These are phyloP conservation scores for Thaumatotibia leucotreta DNA, from an alignment of 1,140 invertebrate genomes.

Conservation along the genomic window DNA sequence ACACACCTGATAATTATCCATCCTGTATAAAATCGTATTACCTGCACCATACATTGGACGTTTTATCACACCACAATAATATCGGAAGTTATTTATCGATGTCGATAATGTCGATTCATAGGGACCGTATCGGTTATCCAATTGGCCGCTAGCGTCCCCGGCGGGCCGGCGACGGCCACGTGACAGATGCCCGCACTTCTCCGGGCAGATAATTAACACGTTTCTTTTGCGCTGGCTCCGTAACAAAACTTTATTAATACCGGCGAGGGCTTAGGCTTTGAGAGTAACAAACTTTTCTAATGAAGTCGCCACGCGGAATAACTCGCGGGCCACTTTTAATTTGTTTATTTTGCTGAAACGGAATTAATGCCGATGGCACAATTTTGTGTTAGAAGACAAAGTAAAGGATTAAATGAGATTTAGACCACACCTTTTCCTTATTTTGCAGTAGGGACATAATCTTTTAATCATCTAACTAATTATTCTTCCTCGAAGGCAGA, in stretches of 20 bases:
- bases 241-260: conserved; percentile 75
- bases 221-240: conserved; percentile 56
- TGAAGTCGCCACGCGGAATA: conserved; percentile 68
- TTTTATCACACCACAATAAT: not conserved
- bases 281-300: conserved; percentile 72
- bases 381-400: not conserved
- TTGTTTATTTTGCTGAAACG: conserved; percentile 59
- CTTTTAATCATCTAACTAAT: too few species aligned
- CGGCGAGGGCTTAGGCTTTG: conserved; percentile 64
- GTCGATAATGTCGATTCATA: conserved; percentile 8
- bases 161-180: conserved; percentile 23
- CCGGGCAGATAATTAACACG: conserved; percentile 66
- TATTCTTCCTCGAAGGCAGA: not conserved
- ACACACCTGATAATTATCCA: too few species aligned
- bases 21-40: too few species aligned
- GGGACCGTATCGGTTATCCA: not conserved
- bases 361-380: conserved; percentile 27
- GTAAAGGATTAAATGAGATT: conserved; percentile 12
- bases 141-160: not conserved
- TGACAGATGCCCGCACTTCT: conserved; percentile 50
- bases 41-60: not conserved
- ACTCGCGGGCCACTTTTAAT: conserved; percentile 66
- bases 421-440: not conserved
- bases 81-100: conserved; percentile 7
- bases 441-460: too few species aligned